These are phyloP conservation scores for Euwallacea similis DNA, from an alignment of 1,140 invertebrate species.

Conservation along the genomic window DNA sequence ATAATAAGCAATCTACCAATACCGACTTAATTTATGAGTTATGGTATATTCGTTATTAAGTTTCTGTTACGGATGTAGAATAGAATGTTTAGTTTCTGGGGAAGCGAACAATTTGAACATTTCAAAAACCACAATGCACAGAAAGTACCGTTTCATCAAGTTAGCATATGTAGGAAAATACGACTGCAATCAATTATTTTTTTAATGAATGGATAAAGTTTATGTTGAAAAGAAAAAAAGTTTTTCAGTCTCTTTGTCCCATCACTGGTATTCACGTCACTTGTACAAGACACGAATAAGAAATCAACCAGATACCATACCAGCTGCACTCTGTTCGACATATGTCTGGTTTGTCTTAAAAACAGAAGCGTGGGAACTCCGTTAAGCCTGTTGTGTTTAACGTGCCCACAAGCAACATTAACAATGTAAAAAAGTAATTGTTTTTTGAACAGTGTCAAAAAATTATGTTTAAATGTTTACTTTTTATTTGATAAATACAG, in stretches of 20 bases:
- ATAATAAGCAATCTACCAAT: background rate
- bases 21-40: background rate
- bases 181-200: background rate
- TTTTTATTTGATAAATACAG: background rate
- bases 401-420: background rate
- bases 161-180: background rate
- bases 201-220: background rate
- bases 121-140: background rate
- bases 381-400: background rate
- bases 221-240: background rate
- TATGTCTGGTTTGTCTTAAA: conserved; percentile 25
- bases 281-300: conserved; percentile 25
- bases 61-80: no score
- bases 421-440: background rate
- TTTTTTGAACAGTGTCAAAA: background rate
- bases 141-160: background rate
- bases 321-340: conserved; percentile 19
- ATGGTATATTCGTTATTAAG: background rate
- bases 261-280: conserved; percentile 9
- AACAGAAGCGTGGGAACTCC: conserved; percentile 26
- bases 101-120: background rate
- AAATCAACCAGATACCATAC: conserved; percentile 14
- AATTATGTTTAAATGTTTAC: background rate
- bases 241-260: no score
- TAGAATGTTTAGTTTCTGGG: no score